Evolutionary conservation across 2,113 vertebrate species (phyloP).

Genomic region (Protobothrops mucrosquamatus): DNA sequence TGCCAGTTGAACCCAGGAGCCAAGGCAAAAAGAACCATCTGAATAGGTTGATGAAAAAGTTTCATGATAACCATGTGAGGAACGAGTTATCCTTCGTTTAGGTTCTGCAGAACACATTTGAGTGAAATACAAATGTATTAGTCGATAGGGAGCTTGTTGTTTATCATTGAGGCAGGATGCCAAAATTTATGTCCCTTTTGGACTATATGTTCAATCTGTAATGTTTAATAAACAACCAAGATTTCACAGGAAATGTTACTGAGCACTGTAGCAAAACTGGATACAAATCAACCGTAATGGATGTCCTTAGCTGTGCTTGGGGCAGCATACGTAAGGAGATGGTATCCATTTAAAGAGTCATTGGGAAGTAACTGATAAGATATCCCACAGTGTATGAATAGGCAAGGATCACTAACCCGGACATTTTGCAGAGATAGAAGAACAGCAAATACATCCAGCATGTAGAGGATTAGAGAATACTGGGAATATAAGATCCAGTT

Average conservation of each 20-base stretch:
- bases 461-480: not conserved
- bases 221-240: not conserved
- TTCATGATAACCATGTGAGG: not conserved
- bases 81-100: not conserved
- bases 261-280: not conserved
- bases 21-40: not conserved
- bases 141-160: not conserved
- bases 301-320: not conserved
- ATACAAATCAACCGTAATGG: not conserved
- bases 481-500: not conserved
- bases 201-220: not conserved
- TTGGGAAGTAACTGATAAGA: not conserved
- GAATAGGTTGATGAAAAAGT: not conserved
- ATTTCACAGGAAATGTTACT: not conserved
- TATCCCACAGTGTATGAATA: not conserved
- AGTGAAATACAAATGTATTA: not conserved
- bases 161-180: not conserved
- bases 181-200: not conserved
- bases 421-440: not conserved
- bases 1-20: not conserved
- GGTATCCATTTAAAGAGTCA: not conserved
- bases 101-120: not conserved
- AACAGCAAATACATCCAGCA: not conserved
- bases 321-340: not conserved
- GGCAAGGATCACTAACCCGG: not conserved